phyloP scores from a whole-genome alignment of 1,140 invertebrate genomes.

The Zaprionus lachaisei region DNA sequence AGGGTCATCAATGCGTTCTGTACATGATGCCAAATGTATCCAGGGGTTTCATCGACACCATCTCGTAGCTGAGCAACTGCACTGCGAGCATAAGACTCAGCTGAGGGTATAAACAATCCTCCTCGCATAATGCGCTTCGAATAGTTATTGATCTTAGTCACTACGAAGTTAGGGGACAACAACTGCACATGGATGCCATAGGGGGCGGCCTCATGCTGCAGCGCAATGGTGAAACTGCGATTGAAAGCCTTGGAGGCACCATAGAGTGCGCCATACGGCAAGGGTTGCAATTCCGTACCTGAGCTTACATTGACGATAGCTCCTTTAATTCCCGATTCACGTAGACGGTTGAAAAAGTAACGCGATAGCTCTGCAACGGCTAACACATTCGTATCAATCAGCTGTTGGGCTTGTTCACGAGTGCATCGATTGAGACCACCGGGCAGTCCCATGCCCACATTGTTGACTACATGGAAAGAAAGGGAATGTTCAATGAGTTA shows the following conservation, averaged over 20 bases:
- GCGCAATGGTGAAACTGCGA: constrained; percentile 83
- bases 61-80: constrained; percentile 92
- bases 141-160: constrained; percentile 95
- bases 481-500: neutral
- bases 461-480: constrained; percentile 90
- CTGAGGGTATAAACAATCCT: constrained; percentile 91
- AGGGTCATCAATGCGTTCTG: constrained; percentile 36
- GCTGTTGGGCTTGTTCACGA: constrained; percentile 90
- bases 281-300: constrained; percentile 91
- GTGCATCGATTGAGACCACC: constrained; percentile 91
- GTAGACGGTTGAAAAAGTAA: constrained; percentile 91
- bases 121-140: constrained; percentile 90
- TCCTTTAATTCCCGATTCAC: constrained; percentile 89
- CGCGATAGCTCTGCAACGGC: constrained; percentile 93
- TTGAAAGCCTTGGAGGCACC: constrained; percentile 90
- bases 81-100: constrained; percentile 90
- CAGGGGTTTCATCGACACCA: constrained; percentile 91
- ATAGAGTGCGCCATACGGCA: constrained; percentile 95
- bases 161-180: constrained; percentile 94
- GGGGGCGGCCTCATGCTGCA: constrained; percentile 91
- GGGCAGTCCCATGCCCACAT: constrained; percentile 93
- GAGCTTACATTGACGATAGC: constrained; percentile 95
- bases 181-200: constrained; percentile 93
- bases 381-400: constrained; percentile 94
- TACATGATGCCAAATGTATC: constrained; percentile 94